phyloP scores from a whole-genome alignment of 2,888 invertebrate species.

The Troides helena region DNA sequence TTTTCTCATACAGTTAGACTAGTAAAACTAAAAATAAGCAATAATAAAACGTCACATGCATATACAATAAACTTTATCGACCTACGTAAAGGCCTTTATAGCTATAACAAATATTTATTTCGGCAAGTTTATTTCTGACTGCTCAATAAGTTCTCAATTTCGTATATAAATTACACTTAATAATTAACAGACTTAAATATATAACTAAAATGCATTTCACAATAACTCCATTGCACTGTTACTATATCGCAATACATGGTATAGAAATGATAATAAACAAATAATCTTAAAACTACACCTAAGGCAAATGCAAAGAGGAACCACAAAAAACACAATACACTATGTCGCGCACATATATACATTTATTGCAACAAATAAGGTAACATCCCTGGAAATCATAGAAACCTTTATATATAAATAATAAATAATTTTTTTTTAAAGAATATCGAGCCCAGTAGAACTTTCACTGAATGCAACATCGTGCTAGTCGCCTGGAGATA shows the following conservation, averaged over 20 bases:
- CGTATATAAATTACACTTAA: not conserved
- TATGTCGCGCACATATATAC: no score
- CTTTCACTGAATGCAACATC: no score
- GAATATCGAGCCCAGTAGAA: no score
- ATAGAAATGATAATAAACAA: constrained; percentile 36
- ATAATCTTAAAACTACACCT: constrained; percentile 41
- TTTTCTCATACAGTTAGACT: constrained; percentile 41
- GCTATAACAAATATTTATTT: constrained; percentile 33
- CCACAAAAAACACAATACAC: constrained; percentile 49
- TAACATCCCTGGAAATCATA: no score
- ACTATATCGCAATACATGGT: constrained; percentile 11
- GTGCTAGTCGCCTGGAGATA: no score
- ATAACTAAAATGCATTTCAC: constrained; percentile 8
- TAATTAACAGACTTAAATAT: not conserved
- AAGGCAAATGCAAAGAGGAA: constrained; percentile 74
- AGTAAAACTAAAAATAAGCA: constrained; percentile 40
- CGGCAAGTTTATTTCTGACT: constrained; percentile 41
- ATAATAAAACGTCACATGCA: constrained; percentile 28
- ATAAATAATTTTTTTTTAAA: no score
- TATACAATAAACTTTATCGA: constrained; percentile 38
- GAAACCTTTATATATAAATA: no score
- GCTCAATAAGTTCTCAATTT: constrained; percentile 11
- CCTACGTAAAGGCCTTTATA: constrained; percentile 40
- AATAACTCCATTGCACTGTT: constrained; percentile 37
- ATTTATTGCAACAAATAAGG: no score